These are phyloP conservation scores for Leptosomus discolor DNA, from an alignment of 2,113 vertebrate genomes.

Conservation along the genomic window DNA sequence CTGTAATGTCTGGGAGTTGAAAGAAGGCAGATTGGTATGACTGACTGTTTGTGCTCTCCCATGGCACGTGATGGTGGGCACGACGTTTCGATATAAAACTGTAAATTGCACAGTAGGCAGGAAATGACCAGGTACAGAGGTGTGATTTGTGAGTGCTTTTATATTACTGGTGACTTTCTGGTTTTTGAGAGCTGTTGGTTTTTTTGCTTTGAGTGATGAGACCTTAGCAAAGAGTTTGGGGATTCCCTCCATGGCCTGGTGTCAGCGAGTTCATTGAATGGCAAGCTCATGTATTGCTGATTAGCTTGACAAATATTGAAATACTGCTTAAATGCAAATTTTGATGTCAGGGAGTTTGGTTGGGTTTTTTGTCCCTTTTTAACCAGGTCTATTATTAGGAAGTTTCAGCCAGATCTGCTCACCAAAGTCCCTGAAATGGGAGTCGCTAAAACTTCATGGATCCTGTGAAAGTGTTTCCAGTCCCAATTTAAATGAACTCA, in stretches of 20 bases:
- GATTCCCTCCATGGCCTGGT: background rate
- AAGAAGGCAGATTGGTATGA: background rate
- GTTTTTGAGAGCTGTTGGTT: background rate
- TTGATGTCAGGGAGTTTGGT: background rate
- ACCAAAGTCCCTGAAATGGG: background rate
- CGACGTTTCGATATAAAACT: rapidly evolving
- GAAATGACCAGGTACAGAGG: background rate
- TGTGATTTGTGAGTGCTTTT: background rate
- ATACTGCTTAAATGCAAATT: background rate
- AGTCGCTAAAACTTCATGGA: background rate
- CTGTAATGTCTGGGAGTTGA: background rate
- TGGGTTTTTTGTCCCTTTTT: background rate
- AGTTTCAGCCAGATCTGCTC: background rate
- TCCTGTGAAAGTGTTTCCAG: background rate
- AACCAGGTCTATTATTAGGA: background rate
- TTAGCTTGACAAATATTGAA: background rate
- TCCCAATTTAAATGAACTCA: background rate
- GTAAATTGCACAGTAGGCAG: background rate
- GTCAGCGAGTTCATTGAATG: background rate
- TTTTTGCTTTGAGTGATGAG: background rate
- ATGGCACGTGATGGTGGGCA: background rate
- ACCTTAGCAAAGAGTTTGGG: background rate
- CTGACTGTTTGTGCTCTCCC: rapidly evolving
- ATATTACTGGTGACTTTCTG: background rate
- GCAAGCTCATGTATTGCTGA: background rate